Conservation (phyloP, 2,888 invertebrate genomes). For the Escarpia spicata region DNA sequence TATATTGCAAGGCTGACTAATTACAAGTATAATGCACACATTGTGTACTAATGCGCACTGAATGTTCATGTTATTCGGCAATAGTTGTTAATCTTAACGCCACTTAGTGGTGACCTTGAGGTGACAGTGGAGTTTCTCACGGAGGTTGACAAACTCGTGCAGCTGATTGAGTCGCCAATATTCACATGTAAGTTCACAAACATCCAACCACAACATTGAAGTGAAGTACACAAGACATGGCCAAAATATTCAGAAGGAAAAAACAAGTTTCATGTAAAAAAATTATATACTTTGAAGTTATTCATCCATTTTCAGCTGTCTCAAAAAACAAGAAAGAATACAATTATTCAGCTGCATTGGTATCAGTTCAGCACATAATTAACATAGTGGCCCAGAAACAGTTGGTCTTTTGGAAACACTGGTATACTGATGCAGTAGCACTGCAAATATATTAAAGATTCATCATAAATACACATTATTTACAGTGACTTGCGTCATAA, state of each 20-base stretch:
- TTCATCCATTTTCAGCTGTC: not conserved
- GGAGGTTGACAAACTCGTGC: constrained; percentile 96
- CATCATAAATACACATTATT: not conserved
- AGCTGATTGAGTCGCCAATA: constrained; percentile 97
- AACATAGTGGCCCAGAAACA: not conserved
- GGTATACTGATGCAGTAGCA: not conserved
- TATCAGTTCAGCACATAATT: too few species aligned
- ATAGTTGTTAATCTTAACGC: not conserved
- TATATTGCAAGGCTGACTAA: too few species aligned
- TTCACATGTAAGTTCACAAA: constrained; percentile 86
- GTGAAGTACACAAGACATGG: too few species aligned
- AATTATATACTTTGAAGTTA: too few species aligned
- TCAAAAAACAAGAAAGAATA: not conserved
- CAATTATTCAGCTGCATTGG: not conserved
- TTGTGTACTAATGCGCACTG: not conserved
- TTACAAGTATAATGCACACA: too few species aligned
- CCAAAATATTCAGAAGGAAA: too few species aligned
- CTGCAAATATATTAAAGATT: not conserved
- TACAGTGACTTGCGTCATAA: not conserved
- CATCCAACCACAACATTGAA: not conserved
- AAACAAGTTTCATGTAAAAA: too few species aligned
- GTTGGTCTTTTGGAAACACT: not conserved
- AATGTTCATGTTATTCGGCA: not conserved
- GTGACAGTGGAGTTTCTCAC: constrained; percentile 94
- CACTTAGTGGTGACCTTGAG: constrained; percentile 87